Base-by-base conservation (phyloP, 2,113 vertebrate species). In the Malurus cyaneus region DNA sequence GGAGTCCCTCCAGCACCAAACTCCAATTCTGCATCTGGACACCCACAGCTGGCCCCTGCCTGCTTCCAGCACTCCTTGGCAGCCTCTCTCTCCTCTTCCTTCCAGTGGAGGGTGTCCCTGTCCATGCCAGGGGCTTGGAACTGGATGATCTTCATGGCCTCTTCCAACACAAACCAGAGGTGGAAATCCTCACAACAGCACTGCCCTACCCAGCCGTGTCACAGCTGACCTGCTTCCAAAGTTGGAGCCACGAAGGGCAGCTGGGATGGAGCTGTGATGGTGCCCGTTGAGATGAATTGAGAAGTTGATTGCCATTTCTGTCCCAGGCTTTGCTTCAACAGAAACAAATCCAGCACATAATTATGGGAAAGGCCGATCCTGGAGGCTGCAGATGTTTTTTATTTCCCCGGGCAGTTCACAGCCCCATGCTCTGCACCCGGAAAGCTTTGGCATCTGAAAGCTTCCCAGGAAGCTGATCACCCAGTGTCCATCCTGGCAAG, bases 171-270 rank as follows among this genome's bases (percentile, higher is more conserved):
- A 18, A 61, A 49, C 47, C 0, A 1, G 44, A 36, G 53, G 26
- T 81, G 56, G 34, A 42, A 62, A 11, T 19, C 29, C 80, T 54
- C 52, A 20, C 6, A 19, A 12, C 44, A 12, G 34, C 54, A 2
- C 23, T 24, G 36, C 24, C 46, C 42, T 34, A 2, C 41, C 20
- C 44, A 69, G 32, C 47, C 57, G 2, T 3, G 2, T 8, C 17
- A 2, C 41, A 21, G 67, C 13, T 13, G 32, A 49, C 6, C 59
- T 6, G 6, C 8, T 5, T 4, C 17, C 71, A 44, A 39, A 70
- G 24, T 5, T 9, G 24, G 14, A 46, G 32, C 39, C 26, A 2
- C 0, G 1, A 18, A 47, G 52, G 6, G n/a, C 72, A 18, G 18
- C 0, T 1, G 34, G 44, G 66, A 56, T 76, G 46, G 36, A 42